Percentiles rank a stretch among this genome's conserved stretches.
Conservation (phyloP, 2,113 vertebrate species). For the Tupaia tana region DNA sequence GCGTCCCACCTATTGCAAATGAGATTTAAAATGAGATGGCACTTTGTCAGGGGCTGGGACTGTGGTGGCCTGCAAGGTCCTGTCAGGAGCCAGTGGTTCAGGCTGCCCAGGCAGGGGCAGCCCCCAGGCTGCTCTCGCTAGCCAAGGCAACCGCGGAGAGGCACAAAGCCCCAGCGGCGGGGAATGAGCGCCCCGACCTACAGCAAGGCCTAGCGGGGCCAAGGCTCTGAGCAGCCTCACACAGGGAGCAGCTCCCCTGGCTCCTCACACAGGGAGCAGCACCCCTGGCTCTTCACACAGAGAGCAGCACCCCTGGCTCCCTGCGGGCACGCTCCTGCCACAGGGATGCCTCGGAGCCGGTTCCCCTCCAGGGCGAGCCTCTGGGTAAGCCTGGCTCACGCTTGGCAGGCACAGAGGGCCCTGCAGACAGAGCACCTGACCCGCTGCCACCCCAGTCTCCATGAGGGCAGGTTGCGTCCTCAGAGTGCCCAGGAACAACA, state of each 20-base stretch:
- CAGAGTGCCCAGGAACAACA: neutral
- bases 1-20: neutral
- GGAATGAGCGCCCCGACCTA: neutral
- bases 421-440: neutral
- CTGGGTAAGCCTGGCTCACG: neutral
- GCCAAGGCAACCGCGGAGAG: neutral
- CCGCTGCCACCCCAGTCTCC: neutral
- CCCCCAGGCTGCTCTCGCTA: neutral
- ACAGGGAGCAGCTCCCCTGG: too few relatives aligned
- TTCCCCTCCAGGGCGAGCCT: neutral
- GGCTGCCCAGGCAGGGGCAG: neutral
- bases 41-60: neutral
- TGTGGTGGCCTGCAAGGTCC: neutral
- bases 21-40: neutral
- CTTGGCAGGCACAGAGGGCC: neutral
- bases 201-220: neutral
- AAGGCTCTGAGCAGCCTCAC: neutral
- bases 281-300: too few relatives aligned
- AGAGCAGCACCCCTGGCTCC: too few relatives aligned
- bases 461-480: neutral
- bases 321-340: too few relatives aligned
- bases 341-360: too few relatives aligned
- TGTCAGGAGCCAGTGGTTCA: neutral
- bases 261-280: too few relatives aligned
- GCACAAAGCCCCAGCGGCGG: neutral